phyloP scores from a whole-genome alignment of 1,140 invertebrate genomes.

The Thaumetopoea pityocampa region DNA sequence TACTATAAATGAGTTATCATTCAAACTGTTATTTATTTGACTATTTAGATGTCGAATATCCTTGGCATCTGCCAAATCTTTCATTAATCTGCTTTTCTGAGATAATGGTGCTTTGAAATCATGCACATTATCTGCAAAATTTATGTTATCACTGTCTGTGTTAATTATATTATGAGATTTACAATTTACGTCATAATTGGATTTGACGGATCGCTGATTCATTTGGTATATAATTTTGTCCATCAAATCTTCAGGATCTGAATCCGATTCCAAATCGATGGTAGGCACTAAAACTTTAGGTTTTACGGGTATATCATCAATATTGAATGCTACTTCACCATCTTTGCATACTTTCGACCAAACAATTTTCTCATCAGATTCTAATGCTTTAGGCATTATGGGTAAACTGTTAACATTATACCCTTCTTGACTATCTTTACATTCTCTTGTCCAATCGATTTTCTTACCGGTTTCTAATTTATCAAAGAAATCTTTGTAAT shows the following conservation, averaged over 20 bases:
- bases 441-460: slow-evolving; percentile 1
- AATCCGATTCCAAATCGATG: not conserved
- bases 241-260: slow-evolving; percentile 3
- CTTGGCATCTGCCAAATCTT: not conserved
- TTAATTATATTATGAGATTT: not conserved
- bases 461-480: slow-evolving; percentile 2
- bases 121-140: not conserved
- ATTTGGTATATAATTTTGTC: not conserved
- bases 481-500: slow-evolving; percentile 3
- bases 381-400: too few species aligned
- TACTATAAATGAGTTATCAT: slow-evolving; percentile 7
- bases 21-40: not conserved
- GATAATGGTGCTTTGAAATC: not conserved
- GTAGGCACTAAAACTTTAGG: slow-evolving; percentile 3
- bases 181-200: not conserved
- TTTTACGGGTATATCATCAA: not conserved
- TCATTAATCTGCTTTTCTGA: not conserved
- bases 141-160: not conserved
- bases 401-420: not conserved
- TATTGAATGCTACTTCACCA: not conserved
- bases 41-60: not conserved
- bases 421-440: not conserved
- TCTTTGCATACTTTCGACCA: not conserved
- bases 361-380: slow-evolving; percentile 2
- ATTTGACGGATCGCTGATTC: not conserved